Conservation (phyloP, 2,888 invertebrate species). For the Philaethria dido region DNA sequence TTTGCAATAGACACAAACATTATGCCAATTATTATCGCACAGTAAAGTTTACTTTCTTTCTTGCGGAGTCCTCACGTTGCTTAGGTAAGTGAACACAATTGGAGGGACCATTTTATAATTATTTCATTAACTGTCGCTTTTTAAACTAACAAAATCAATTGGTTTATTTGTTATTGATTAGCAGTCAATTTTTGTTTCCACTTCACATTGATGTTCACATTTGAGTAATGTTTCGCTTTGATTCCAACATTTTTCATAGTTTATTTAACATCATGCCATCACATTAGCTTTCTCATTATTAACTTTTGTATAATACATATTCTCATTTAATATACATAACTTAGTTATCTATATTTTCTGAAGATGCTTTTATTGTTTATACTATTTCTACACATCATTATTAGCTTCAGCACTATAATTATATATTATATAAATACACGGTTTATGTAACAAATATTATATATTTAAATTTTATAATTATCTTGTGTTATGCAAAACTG, state of each 20-base stretch:
- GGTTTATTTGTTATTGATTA: slow-evolving; percentile 62
- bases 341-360: slow-evolving; percentile 7
- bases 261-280: slow-evolving; percentile 59
- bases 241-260: slow-evolving; percentile 69
- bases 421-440: slow-evolving; percentile 2
- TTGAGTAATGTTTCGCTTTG: slow-evolving; percentile 84
- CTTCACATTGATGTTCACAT: slow-evolving; percentile 64
- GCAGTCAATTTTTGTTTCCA: slow-evolving; percentile 52
- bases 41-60: slow-evolving; percentile 83
- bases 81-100: slow-evolving; percentile 81
- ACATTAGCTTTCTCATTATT: slow-evolving; percentile 64
- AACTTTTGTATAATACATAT: slow-evolving; percentile 52
- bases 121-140: slow-evolving; percentile 70
- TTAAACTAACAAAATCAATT: slow-evolving; percentile 55
- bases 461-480: background rate
- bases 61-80: slow-evolving; percentile 84
- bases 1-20: slow-evolving; percentile 63
- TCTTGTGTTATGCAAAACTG: background rate
- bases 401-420: slow-evolving; percentile 1
- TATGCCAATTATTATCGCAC: slow-evolving; percentile 74
- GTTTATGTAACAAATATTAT: background rate
- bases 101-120: slow-evolving; percentile 58
- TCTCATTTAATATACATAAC: slow-evolving; percentile 40
- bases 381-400: slow-evolving; percentile 7
- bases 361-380: slow-evolving; percentile 31